Conservation (phyloP, 2,888 invertebrate species). For the Nomada lathburiana region DNA sequence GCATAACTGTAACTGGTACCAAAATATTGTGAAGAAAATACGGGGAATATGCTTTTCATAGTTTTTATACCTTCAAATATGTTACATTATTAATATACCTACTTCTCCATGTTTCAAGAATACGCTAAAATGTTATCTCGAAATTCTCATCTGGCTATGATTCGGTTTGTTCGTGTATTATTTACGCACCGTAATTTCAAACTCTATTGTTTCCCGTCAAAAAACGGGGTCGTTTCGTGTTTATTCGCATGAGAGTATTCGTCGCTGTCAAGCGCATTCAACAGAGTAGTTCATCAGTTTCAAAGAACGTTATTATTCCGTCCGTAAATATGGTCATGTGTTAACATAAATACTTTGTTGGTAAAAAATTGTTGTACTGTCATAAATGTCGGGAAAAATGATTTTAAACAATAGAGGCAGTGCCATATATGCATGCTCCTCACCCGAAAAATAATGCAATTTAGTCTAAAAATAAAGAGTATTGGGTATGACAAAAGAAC, state of each 20-base stretch:
- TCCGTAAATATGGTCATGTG: neutral
- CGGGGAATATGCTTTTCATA: too few species aligned
- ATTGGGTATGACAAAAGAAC: too few species aligned
- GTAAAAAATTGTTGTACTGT: neutral
- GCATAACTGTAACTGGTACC: too few species aligned
- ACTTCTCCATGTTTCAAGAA: neutral
- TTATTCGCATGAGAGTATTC: conserved; percentile 33
- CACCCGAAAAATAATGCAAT: too few species aligned
- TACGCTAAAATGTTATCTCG: neutral
- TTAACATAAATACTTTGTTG: neutral
- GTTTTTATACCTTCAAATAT: too few species aligned
- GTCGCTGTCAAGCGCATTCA: conserved; percentile 32
- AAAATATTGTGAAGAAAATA: too few species aligned
- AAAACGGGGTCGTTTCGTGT: conserved; percentile 31
- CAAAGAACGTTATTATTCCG: conserved; percentile 27
- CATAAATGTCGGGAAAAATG: neutral
- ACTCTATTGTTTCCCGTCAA: conserved; percentile 21
- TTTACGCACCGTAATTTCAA: conserved; percentile 36
- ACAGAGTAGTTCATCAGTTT: conserved; percentile 15
- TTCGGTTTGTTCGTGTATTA: conserved; percentile 28
- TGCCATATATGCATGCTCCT: neutral
- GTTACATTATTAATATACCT: too few species aligned
- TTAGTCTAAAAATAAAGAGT: too few species aligned
- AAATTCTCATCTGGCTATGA: conserved; percentile 9
- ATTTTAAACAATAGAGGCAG: neutral